Evolutionary conservation across 30 jellyfish, hydroid and myxozoan species (phyloP), one percentile per base, ranked within the genome.

Genomic region (Aurelia coerulea): DNA sequence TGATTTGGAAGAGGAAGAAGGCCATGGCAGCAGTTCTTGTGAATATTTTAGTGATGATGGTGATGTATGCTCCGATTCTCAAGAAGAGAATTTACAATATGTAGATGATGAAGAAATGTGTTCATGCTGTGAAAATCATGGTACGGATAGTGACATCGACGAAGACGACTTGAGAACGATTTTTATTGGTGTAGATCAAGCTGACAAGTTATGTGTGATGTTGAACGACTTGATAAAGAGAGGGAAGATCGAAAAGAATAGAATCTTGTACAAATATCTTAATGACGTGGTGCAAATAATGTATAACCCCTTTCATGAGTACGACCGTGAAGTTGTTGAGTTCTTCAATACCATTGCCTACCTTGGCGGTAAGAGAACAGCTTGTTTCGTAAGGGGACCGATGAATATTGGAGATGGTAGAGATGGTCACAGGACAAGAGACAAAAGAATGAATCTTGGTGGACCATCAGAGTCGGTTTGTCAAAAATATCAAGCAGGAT

Each of bases 391-490:
- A 5, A 37, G 83, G 4, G 81, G 90, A 39, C 83, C 90, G 37
- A 79, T 79, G 80, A 50, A 37, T 31, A 16, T 19, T 49, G 82
- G 83, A 3, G 73, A 79, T 42, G 90, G 83, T 37, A 79, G 69
- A 56, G 71, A 39, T 41, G 32, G 29, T 63, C 42, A 78, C 63
- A 34, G 82, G 18, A 11, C 68, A 59, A 34, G 64, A 31, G 88
- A 78, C 8, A 62, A 16, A 33, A 64, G n/a, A n/a, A n/a, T n/a
- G 23, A 79, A 79, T 64, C 71, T 63, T 13, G 90, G 90, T 46
- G 90, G 90, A 23, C 80, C 90, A 5, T 79, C 90, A 10, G 82
- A 31, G 41, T 79, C 90, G 1, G 75, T 63, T 49, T 79, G 90
- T 33, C 10, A 46, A 63, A 79, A 49, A 51, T 41, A 62, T 15